Percentiles rank a stretch among this genome's conserved stretches.
phyloP scores from a whole-genome alignment of 2,113 vertebrate genomes.

The Cinclus mexicanus region DNA sequence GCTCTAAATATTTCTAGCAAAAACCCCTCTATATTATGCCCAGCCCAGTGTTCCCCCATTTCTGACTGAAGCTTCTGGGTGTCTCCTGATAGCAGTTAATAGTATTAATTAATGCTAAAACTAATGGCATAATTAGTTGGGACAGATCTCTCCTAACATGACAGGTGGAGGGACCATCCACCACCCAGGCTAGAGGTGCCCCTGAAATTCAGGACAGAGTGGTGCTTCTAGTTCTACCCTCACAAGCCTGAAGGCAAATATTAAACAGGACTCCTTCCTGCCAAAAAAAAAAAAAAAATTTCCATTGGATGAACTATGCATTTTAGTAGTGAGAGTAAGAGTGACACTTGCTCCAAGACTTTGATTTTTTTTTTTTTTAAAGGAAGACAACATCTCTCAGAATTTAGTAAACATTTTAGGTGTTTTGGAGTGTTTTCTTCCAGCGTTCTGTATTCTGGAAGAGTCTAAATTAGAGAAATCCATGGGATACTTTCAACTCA shows the following conservation, averaged over 20 bases:
- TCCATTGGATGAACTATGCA: neutral
- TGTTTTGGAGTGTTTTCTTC: neutral
- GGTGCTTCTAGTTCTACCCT: neutral
- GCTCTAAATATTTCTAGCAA: neutral
- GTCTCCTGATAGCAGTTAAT: neutral
- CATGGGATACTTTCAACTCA: neutral
- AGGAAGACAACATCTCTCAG: neutral
- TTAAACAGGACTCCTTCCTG: neutral
- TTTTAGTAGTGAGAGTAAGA: neutral
- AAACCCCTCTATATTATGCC: rapidly evolving
- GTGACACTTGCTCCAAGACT: neutral
- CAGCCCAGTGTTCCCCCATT: neutral
- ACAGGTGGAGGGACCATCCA: neutral
- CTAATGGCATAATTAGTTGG: neutral
- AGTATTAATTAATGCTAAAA: neutral
- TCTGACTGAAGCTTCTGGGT: neutral
- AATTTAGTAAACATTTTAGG: neutral
- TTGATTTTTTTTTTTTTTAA: neutral
- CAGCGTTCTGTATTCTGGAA: neutral
- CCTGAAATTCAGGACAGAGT: neutral
- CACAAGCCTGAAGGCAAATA: neutral
- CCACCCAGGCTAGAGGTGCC: neutral
- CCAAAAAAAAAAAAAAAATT: neutral
- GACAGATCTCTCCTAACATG: neutral
- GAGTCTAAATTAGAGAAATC: neutral